A percentile compares a stretch with the other conserved stretches of the same genome.
Conservation (phyloP, 2,797 vertebrate genomes). For the Alcedo atthis region DNA sequence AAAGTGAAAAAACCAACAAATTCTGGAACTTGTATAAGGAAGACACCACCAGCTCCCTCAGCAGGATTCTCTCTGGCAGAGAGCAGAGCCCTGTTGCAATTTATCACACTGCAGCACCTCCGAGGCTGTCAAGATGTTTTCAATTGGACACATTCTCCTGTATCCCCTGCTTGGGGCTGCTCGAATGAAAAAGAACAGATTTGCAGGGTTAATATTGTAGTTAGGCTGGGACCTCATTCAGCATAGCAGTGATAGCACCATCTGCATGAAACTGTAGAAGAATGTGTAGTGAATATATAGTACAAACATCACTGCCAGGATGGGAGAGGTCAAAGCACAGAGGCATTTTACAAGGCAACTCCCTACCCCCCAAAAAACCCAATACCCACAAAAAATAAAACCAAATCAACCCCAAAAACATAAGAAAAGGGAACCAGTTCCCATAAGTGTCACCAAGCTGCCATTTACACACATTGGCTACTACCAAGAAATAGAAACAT, state of each 20-base stretch:
- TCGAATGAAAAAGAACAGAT: slow-evolving; percentile 72
- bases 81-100: slow-evolving; percentile 5
- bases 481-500: neutral
- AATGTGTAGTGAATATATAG: slow-evolving; percentile 35
- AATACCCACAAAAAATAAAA: neutral
- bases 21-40: neutral
- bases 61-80: slow-evolving; percentile 2
- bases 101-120: slow-evolving; percentile 42
- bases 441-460: neutral
- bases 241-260: slow-evolving; percentile 11
- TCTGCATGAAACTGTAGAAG: slow-evolving; percentile 27
- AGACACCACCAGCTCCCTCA: neutral
- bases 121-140: slow-evolving; percentile 62
- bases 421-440: neutral
- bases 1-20: neutral
- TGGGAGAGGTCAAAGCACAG: neutral
- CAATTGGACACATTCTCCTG: slow-evolving; percentile 69
- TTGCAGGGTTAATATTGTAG: slow-evolving; percentile 76
- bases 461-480: neutral
- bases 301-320: slow-evolving; percentile 38
- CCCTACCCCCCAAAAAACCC: too few species aligned
- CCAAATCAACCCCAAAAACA: neutral
- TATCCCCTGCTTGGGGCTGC: slow-evolving; percentile 64
- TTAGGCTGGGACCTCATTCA: slow-evolving; percentile 75
- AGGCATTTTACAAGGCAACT: neutral